Evolutionary conservation across 1,140 invertebrate species (phyloP).

Genomic region (Saccostrea echinata): DNA sequence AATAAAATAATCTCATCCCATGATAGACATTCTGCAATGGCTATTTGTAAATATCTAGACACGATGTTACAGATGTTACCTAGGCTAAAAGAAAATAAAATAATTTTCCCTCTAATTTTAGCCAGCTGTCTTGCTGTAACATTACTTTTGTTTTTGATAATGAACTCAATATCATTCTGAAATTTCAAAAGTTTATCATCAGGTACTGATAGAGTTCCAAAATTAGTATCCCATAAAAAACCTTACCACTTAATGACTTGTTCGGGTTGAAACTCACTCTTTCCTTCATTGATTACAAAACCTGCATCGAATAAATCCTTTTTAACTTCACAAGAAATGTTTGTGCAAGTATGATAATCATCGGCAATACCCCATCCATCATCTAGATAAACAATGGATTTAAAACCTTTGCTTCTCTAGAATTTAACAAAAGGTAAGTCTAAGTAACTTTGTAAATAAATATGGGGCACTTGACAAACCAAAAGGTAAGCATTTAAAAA

Average conservation of each 20-base stretch:
- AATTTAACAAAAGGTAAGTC: conserved; percentile 40
- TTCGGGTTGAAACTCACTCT: conserved; percentile 44
- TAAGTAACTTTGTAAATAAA: conserved; percentile 49
- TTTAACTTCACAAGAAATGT: too few relatives aligned
- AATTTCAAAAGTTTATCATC: neutral
- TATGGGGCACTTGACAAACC: conserved; percentile 48
- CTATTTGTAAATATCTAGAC: conserved; percentile 41
- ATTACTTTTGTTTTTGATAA: neutral
- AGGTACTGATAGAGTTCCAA: conserved; percentile 43
- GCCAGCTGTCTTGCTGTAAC: neutral
- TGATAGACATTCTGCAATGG: neutral
- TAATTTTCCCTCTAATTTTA: conserved; percentile 21
- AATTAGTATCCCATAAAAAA: conserved; percentile 41
- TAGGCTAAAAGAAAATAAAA: conserved; percentile 24
- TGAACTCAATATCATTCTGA: neutral
- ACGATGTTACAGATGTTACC: conserved; percentile 44
- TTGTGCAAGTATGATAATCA: neutral
- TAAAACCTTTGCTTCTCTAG: conserved; percentile 30
- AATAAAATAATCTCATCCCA: conserved; percentile 39
- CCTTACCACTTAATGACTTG: too few relatives aligned
- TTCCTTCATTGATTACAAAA: conserved; percentile 49
- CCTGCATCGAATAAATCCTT: conserved; percentile 12
- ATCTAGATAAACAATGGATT: conserved; percentile 43
- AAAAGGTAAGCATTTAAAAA: conserved; percentile 48
- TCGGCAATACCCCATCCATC: conserved; percentile 27